phyloP scores from a whole-genome alignment of 2,797 vertebrate species.

The Halcyon badia region DNA sequence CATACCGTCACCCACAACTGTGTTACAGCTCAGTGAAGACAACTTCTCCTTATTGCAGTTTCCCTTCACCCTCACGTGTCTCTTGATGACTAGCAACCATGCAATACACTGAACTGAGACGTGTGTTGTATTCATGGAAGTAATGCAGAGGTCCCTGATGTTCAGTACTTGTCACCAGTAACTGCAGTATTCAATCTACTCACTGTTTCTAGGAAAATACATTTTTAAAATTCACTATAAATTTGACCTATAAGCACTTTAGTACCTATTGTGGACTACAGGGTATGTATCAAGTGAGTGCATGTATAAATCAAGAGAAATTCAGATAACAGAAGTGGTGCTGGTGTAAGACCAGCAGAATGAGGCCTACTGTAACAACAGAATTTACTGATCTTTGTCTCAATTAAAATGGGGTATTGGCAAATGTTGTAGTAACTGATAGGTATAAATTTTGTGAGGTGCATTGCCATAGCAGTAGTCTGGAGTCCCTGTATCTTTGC shows the following conservation, averaged over 20 bases:
- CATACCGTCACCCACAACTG: neutral
- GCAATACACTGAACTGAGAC: neutral
- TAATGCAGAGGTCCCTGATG: neutral
- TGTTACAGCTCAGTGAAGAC: neutral
- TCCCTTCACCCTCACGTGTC: neutral
- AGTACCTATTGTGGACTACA: neutral
- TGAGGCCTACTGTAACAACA: neutral
- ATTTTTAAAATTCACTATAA: neutral
- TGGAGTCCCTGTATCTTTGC: neutral
- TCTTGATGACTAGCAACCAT: neutral
- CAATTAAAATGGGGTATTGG: neutral
- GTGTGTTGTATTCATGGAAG: neutral
- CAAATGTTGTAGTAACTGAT: neutral
- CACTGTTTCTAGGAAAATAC: neutral
- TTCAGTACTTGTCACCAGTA: neutral
- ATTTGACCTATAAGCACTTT: neutral
- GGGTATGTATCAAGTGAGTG: neutral
- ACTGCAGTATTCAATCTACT: neutral
- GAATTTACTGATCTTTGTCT: neutral
- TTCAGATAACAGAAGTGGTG: neutral
- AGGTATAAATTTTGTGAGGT: neutral
- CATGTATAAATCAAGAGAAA: neutral
- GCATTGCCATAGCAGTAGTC: rapidly evolving
- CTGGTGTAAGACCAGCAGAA: neutral
- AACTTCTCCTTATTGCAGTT: neutral